Percentiles rank a stretch among this genome's conserved stretches.
These are phyloP conservation scores for Brotula barbata DNA, from an alignment of 2,797 vertebrate species.

Conservation along the genomic window DNA sequence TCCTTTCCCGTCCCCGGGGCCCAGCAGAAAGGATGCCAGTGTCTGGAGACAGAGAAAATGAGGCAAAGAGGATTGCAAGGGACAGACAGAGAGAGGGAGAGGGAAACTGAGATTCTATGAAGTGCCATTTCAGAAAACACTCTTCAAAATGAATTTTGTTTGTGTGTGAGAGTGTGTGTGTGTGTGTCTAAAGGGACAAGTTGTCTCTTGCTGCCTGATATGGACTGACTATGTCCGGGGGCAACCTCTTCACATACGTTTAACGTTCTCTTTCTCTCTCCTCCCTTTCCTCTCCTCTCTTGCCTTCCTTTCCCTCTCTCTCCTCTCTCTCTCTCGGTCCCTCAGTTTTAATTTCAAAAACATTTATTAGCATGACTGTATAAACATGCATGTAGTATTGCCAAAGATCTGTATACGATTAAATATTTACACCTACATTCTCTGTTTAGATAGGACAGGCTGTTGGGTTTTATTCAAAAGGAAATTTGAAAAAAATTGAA, in stretches of 20 bases:
- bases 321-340: background rate
- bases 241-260: conserved; percentile 68
- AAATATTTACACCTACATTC: no score
- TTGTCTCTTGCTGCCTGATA: conserved; percentile 61
- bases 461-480: no score
- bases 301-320: conserved; percentile 16
- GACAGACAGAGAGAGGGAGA: conserved; percentile 16
- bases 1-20: conserved; percentile 67
- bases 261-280: conserved; percentile 28
- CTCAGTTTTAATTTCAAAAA: no score
- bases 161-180: conserved; percentile 21
- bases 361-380: no score
- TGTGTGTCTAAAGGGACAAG: conserved; percentile 37
- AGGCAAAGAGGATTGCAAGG: conserved; percentile 23
- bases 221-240: conserved; percentile 69
- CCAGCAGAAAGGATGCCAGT: conserved; percentile 62
- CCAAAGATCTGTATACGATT: no score
- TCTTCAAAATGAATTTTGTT: conserved; percentile 49
- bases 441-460: no score
- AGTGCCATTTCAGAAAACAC: conserved; percentile 69
- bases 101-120: conserved; percentile 52
- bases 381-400: no score
- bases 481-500: no score
- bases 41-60: conserved; percentile 67
- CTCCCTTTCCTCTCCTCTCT: conserved; percentile 11